phyloP scores from a whole-genome alignment of 2,797 vertebrate species.

The Chaenodraco wilsoni region DNA sequence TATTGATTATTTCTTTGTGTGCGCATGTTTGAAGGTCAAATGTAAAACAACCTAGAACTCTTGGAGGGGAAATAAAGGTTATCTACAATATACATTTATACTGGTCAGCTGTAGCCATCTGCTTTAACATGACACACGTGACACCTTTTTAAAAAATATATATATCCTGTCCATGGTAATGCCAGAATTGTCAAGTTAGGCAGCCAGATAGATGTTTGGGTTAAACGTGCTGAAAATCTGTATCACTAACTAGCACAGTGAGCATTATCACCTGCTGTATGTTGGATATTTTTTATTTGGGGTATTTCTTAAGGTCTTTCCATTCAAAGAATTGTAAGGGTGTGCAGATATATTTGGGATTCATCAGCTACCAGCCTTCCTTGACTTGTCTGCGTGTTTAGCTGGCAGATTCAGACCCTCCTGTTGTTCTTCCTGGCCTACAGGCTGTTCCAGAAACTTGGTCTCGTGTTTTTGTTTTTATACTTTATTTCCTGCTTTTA shows the following conservation, averaged over 20 bases:
- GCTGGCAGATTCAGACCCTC: slow-evolving; percentile 44
- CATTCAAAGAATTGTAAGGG: neutral
- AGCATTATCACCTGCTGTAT: slow-evolving; percentile 18
- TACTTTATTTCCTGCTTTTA: slow-evolving; percentile 64
- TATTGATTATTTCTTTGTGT: slow-evolving; percentile 17
- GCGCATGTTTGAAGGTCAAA: slow-evolving; percentile 12
- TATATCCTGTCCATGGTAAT: slow-evolving; percentile 24
- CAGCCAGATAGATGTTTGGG: slow-evolving; percentile 6
- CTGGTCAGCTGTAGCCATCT: slow-evolving; percentile 26
- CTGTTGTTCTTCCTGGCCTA: slow-evolving; percentile 82
- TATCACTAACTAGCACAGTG: slow-evolving; percentile 4
- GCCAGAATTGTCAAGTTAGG: slow-evolving; percentile 35
- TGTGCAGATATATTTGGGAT: slow-evolving; percentile 28
- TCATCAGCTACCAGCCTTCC: slow-evolving; percentile 24
- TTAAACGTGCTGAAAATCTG: slow-evolving; percentile 11
- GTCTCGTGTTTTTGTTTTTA: slow-evolving; percentile 83
- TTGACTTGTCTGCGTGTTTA: slow-evolving; percentile 33
- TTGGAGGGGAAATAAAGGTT: neutral
- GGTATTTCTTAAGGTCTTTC: neutral
- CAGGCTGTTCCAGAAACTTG: slow-evolving; percentile 71
- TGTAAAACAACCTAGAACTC: too few species aligned
- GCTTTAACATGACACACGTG: neutral
- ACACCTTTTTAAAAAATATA: slow-evolving; percentile 6
- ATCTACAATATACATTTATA: slow-evolving; percentile 27
- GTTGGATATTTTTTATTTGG: slow-evolving; percentile 1